Evolutionary conservation across 2,113 vertebrate species (phyloP).

Genomic region (Ellobius talpinus): DNA sequence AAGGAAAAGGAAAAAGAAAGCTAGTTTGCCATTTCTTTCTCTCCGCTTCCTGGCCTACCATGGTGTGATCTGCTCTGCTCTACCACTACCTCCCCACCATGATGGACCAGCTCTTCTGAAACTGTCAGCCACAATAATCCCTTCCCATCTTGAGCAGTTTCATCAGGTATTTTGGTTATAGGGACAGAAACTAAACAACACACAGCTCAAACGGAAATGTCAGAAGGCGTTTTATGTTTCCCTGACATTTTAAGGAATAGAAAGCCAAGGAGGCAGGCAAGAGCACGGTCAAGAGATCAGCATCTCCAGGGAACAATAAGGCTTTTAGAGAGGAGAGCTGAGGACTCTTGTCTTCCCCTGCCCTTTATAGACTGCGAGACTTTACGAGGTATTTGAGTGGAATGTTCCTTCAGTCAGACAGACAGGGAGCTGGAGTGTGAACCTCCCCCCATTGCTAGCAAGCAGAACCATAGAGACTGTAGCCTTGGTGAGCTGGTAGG

Average conservation of each 20-base stretch:
- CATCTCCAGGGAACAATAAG: background rate
- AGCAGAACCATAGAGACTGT: background rate
- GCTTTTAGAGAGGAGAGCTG: background rate
- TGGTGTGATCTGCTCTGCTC: background rate
- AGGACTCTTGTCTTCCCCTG: background rate
- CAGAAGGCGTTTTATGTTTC: background rate
- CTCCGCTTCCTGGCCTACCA: background rate
- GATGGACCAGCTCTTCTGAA: background rate
- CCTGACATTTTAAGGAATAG: background rate
- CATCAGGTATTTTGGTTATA: background rate
- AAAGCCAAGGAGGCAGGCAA: background rate
- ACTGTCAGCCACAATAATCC: background rate
- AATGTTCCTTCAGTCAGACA: background rate
- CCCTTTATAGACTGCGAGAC: background rate
- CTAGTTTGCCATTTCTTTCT: background rate
- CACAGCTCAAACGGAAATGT: background rate
- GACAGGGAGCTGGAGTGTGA: too few relatives aligned
- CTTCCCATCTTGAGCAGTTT: background rate
- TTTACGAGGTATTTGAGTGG: background rate
- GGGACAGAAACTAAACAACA: background rate
- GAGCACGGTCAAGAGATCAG: background rate
- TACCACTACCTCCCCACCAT: background rate
- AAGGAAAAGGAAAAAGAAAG: background rate
- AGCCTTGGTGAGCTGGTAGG: background rate
- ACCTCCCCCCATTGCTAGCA: background rate